phyloP scores from a whole-genome alignment of 2,113 vertebrate species.

The Paracanthobrama guichenoti region DNA sequence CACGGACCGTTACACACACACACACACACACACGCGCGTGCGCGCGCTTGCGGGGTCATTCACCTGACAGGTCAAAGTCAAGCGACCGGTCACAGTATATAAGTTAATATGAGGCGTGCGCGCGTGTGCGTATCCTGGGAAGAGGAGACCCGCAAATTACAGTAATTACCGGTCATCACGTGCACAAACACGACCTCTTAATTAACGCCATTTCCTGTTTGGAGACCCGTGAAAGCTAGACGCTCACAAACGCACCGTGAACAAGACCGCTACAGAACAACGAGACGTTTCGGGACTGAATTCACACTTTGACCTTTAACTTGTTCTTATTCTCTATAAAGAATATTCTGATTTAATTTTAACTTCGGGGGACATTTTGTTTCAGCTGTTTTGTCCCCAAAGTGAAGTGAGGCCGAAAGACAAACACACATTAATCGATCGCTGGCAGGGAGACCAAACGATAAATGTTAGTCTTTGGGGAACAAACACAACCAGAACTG shows the following conservation, averaged over 20 bases:
- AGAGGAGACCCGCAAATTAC: neutral
- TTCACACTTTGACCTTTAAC: neutral
- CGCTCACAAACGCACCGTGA: neutral
- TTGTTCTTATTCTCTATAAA: neutral
- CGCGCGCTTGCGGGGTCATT: slow-evolving; percentile 34
- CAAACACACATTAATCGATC: neutral
- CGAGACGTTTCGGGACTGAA: neutral
- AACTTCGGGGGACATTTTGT: neutral
- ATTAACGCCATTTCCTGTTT: slow-evolving; percentile 50
- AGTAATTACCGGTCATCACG: slow-evolving; percentile 13
- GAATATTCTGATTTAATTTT: neutral
- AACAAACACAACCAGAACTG: neutral
- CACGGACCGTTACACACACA: neutral
- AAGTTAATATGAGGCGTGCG: neutral
- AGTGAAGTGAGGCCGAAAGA: neutral
- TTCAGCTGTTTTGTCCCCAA: neutral
- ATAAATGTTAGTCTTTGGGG: neutral
- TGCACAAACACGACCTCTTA: slow-evolving; percentile 43
- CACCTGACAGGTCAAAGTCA: slow-evolving; percentile 45
- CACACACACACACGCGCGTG: neutral
- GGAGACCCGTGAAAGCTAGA: neutral
- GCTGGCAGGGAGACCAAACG: neutral
- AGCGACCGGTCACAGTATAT: neutral
- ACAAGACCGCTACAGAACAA: neutral
- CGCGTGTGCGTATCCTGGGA: neutral